A percentile compares a stretch with the other conserved stretches of the same genome.
These are phyloP conservation scores for Dolichomitus sp. DNA, from an alignment of 2,888 invertebrate species.

Conservation along the genomic window DNA sequence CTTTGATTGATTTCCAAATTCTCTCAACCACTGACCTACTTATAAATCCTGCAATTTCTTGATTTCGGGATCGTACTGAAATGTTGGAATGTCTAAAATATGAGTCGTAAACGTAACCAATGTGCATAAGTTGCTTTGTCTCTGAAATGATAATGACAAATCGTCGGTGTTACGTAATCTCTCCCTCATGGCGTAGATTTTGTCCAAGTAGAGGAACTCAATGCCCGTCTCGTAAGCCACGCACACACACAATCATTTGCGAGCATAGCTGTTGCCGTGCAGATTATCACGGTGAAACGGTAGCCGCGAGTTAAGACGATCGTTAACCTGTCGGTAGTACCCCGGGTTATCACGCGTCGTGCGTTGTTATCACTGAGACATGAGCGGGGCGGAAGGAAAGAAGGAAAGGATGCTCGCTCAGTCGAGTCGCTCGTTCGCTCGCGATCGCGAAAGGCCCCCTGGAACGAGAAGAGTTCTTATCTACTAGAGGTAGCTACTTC, in stretches of 20 bases:
- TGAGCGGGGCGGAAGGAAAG: conserved; percentile 23
- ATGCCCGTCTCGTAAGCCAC: neutral
- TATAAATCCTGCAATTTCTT: too few relatives aligned
- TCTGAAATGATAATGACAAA: neutral
- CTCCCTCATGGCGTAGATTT: neutral
- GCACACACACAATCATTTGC: neutral
- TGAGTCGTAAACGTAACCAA: neutral
- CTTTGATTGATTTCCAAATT: too few relatives aligned
- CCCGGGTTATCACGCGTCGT: conserved; percentile 49
- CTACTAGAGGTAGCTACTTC: conserved; percentile 29
- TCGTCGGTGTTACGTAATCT: neutral
- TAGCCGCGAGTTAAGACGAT: conserved; percentile 49
- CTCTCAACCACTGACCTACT: too few relatives aligned
- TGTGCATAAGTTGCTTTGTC: neutral
- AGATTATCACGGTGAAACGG: conserved; percentile 43
- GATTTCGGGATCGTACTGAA: too few relatives aligned
- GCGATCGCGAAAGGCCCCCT: conserved; percentile 45
- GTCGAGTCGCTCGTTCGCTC: neutral
- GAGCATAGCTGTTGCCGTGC: neutral
- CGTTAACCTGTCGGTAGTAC: conserved; percentile 62
- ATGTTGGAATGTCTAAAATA: neutral
- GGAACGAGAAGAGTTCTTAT: conserved; percentile 42
- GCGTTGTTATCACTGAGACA: conserved; percentile 52
- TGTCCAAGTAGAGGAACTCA: neutral
- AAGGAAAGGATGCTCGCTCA: conserved; percentile 14